A percentile compares a stretch with the other conserved stretches of the same genome.
These are phyloP conservation scores for Naja naja DNA, from an alignment of 2,113 vertebrate species.

Conservation along the genomic window DNA sequence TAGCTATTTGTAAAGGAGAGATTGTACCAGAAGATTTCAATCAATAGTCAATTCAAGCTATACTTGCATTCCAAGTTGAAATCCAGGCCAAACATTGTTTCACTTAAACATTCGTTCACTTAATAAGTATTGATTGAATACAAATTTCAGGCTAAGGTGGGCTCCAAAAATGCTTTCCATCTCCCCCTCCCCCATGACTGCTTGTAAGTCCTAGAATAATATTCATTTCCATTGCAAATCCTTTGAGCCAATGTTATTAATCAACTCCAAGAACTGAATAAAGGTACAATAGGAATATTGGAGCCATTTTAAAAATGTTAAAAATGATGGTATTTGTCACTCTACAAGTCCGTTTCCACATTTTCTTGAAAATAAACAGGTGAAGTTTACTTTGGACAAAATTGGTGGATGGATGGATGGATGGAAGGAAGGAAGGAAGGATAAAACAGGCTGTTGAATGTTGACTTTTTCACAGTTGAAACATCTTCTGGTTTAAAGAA, in stretches of 20 bases:
- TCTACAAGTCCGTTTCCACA: not conserved
- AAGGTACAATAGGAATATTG: not conserved
- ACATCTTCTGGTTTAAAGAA: not conserved
- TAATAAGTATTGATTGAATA: not conserved
- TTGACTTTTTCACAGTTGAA: conserved; percentile 52
- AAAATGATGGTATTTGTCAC: not conserved
- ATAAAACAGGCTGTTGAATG: not conserved
- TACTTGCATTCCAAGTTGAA: not conserved
- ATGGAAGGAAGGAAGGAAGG: conserved; percentile 11
- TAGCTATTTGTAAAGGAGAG: not conserved
- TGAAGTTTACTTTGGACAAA: not conserved
- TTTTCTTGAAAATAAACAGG: conserved; percentile 28
- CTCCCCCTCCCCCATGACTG: not conserved
- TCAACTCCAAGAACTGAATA: not conserved
- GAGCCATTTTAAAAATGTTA: not conserved
- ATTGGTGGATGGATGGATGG: not conserved
- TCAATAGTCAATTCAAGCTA: not conserved
- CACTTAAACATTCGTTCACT: not conserved
- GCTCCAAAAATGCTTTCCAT: not conserved
- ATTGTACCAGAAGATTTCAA: not conserved
- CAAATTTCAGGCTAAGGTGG: not conserved
- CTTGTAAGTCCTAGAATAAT: not conserved
- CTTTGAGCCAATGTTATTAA: not conserved
- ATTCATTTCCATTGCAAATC: not conserved
- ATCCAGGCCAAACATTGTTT: not conserved